Evolutionary conservation across 2,797 vertebrate species (phyloP).

Genomic region (Cossypha polioptera): DNA sequence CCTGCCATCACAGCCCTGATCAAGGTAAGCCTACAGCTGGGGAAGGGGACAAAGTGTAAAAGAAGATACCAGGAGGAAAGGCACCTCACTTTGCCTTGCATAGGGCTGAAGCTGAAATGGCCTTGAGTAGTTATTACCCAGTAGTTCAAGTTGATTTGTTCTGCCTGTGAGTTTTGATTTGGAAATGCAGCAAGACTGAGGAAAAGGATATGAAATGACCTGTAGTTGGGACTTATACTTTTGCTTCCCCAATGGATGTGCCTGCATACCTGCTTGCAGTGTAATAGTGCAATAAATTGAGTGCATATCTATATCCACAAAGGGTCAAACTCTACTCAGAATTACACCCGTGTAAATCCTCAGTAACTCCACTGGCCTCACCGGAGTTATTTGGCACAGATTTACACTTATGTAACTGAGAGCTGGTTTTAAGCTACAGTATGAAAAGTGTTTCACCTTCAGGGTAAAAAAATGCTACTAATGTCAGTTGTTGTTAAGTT

Average conservation of each 20-base stretch:
- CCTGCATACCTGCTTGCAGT: conserved; percentile 21
- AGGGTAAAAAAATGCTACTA: conserved; percentile 40
- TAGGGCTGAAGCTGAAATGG: background rate
- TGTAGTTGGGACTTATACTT: conserved; percentile 24
- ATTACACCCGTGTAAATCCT: conserved; percentile 63
- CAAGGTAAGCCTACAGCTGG: background rate
- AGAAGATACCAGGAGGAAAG: background rate
- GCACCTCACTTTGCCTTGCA: background rate
- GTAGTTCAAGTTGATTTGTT: conserved; percentile 50
- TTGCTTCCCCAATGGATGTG: conserved; percentile 11
- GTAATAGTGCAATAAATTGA: conserved; percentile 60
- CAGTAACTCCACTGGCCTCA: conserved; percentile 31
- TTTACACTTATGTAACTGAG: conserved; percentile 53
- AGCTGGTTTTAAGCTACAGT: conserved; percentile 25
- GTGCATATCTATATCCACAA: conserved; percentile 44
- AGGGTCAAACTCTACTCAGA: conserved; percentile 44
- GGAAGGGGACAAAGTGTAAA: background rate
- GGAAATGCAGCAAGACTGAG: conserved; percentile 30
- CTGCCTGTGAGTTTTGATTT: conserved; percentile 44
- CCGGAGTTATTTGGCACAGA: conserved; percentile 47
- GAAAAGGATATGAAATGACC: conserved; percentile 47
- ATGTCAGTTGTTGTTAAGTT: conserved; percentile 56
- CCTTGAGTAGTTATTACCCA: background rate
- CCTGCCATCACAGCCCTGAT: background rate
- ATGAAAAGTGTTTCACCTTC: conserved; percentile 45